Evolutionary conservation across 2,113 vertebrate genomes (phyloP).

Genomic region (Mustelus asterias): DNA sequence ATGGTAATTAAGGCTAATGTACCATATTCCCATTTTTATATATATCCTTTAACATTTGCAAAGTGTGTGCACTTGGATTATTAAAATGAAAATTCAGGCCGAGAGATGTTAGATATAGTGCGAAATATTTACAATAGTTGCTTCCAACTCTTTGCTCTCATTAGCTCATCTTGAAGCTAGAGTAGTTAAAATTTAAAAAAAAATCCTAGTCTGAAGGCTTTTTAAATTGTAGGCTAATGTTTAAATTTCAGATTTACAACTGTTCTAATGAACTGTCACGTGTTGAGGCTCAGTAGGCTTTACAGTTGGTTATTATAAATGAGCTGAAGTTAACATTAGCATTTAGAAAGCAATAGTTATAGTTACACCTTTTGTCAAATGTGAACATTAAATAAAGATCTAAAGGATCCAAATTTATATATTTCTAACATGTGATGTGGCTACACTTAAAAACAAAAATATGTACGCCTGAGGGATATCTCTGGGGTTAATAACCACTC

Average conservation of each 20-base stretch:
- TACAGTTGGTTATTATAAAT: neutral
- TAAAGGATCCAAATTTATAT: neutral
- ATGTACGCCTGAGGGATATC: neutral
- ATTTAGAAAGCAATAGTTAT: neutral
- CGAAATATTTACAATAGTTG: neutral
- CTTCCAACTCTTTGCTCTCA: neutral
- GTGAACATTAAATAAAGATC: conserved; percentile 17
- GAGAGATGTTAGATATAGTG: neutral
- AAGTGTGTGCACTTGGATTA: neutral
- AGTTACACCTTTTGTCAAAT: neutral
- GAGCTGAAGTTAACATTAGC: neutral
- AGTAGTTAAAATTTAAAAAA: neutral
- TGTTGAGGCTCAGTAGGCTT: neutral
- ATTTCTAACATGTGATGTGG: neutral
- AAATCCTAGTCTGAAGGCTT: neutral
- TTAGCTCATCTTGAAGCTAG: neutral
- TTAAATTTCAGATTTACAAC: neutral
- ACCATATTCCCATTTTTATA: neutral
- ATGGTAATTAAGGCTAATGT: neutral
- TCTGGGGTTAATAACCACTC: conserved; percentile 30
- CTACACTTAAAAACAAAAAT: neutral
- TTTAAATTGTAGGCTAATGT: neutral
- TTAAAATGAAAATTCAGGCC: neutral
- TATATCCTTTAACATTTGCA: neutral
- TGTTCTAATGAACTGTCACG: conserved; percentile 12